These are phyloP conservation scores for Orthosia cruda DNA, from an alignment of 2,888 invertebrate species.

Conservation along the genomic window DNA sequence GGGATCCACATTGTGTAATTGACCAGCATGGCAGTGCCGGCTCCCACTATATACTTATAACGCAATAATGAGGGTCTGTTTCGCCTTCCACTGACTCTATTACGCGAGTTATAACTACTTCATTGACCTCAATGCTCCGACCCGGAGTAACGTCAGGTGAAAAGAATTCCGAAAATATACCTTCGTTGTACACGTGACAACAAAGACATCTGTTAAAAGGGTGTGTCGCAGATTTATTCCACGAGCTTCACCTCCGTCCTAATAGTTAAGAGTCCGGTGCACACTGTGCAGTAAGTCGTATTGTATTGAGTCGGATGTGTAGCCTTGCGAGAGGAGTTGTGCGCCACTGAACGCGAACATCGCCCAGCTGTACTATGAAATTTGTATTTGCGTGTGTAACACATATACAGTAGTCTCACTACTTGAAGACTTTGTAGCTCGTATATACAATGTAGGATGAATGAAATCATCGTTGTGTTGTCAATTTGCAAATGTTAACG, in stretches of 20 bases:
- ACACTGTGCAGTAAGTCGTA: slow-evolving; percentile 34
- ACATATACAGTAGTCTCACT: slow-evolving; percentile 22
- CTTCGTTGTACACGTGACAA: slow-evolving; percentile 53
- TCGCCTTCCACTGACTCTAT: slow-evolving; percentile 68
- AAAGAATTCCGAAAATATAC: slow-evolving; percentile 61
- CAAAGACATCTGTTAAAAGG: slow-evolving; percentile 62
- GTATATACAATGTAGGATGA: neutral
- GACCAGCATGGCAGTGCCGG: slow-evolving; percentile 62
- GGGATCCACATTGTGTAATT: slow-evolving; percentile 59
- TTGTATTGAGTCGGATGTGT: slow-evolving; percentile 39
- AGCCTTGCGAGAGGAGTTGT: slow-evolving; percentile 27
- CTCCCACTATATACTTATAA: slow-evolving; percentile 69
- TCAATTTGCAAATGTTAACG: neutral
- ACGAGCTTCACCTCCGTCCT: slow-evolving; percentile 44
- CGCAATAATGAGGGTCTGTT: slow-evolving; percentile 70
- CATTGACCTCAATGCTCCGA: slow-evolving; percentile 56
- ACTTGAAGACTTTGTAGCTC: slow-evolving; percentile 14
- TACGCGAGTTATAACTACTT: slow-evolving; percentile 64
- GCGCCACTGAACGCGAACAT: slow-evolving; percentile 43
- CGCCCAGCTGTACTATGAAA: slow-evolving; percentile 32
- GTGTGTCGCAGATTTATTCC: slow-evolving; percentile 54
- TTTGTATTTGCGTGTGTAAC: slow-evolving; percentile 32
- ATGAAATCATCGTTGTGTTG: slow-evolving; percentile 7
- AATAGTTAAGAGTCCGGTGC: slow-evolving; percentile 46
- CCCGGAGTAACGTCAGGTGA: slow-evolving; percentile 44